Conservation (phyloP, 2,797 vertebrate genomes). For the Parotocinclus haroldoi region DNA sequence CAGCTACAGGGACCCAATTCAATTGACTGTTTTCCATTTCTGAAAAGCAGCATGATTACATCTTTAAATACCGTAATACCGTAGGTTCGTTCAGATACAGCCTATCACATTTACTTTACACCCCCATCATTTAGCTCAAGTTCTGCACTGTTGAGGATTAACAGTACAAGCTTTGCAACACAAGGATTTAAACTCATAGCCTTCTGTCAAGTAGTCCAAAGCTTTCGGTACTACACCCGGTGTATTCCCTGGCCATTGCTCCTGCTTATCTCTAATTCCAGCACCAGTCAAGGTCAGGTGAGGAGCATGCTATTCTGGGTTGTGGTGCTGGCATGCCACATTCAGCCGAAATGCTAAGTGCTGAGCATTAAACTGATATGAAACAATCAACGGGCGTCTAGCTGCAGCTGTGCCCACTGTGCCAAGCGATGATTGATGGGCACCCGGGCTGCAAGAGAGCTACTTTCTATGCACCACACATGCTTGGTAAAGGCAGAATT, state of each 20-base stretch:
- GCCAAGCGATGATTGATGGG: constrained; percentile 67
- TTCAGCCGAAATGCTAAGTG: constrained; percentile 70
- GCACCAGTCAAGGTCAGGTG: constrained; percentile 22
- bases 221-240: too few relatives aligned
- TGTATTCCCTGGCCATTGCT: background rate
- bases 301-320: constrained; percentile 45
- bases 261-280: background rate
- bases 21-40: too few relatives aligned
- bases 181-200: too few relatives aligned
- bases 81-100: too few relatives aligned
- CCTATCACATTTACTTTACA: too few relatives aligned
- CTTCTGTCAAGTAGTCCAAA: too few relatives aligned
- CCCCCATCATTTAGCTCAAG: too few relatives aligned
- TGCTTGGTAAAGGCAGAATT: constrained; percentile 7
- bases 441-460: constrained; percentile 39
- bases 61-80: too few relatives aligned
- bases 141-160: too few relatives aligned
- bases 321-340: constrained; percentile 51
- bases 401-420: constrained; percentile 64
- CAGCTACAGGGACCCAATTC: too few relatives aligned
- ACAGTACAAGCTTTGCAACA: too few relatives aligned
- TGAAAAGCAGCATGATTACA: too few relatives aligned
- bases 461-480: constrained; percentile 51
- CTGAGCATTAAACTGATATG: constrained; percentile 65
- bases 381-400: constrained; percentile 68